Percentiles rank a stretch among this genome's conserved stretches.
phyloP scores from a whole-genome alignment of 2,113 vertebrate genomes.

The Eulemur rufifrons region DNA sequence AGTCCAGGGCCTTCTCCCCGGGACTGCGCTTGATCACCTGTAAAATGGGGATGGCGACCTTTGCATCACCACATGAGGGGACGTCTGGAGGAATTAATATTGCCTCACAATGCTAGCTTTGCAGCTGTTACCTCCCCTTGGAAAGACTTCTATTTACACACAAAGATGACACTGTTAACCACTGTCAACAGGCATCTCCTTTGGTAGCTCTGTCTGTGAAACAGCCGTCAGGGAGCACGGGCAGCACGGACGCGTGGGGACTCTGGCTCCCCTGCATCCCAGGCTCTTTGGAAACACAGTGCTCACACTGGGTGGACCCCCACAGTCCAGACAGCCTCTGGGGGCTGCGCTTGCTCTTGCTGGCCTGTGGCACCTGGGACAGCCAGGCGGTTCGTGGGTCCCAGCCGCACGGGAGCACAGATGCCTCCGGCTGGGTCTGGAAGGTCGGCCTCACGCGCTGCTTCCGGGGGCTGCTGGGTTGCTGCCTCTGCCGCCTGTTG shows the following conservation, averaged over 20 bases:
- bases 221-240: not conserved
- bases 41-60: not conserved
- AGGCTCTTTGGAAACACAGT: not conserved
- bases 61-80: not conserved
- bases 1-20: not conserved
- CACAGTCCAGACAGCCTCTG: not conserved
- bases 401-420: rapidly evolving
- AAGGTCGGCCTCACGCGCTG: rapidly evolving
- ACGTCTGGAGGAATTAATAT: not conserved
- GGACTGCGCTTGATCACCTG: not conserved
- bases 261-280: too few species aligned
- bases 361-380: not conserved
- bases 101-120: not conserved
- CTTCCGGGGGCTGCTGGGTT: too few species aligned
- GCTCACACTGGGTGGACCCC: not conserved
- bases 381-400: not conserved
- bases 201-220: not conserved
- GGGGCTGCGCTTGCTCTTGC: not conserved
- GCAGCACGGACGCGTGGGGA: not conserved
- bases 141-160: not conserved
- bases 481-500: not conserved
- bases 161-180: not conserved
- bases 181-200: not conserved
- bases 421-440: not conserved
- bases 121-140: not conserved